Base-by-base conservation (phyloP, 2,888 invertebrate species). In the Pollenia angustigena region DNA sequence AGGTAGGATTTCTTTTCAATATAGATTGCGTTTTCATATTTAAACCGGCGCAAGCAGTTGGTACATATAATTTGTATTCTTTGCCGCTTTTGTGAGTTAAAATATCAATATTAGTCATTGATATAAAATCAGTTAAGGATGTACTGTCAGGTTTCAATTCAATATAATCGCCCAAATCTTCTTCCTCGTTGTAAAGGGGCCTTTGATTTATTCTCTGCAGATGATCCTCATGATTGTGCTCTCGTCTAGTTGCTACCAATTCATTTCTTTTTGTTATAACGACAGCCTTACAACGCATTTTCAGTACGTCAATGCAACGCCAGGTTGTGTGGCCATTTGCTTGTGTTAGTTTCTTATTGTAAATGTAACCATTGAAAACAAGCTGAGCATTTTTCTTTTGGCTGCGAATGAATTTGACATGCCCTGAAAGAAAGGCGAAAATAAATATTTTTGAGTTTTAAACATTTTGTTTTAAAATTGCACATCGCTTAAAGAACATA, bases 371-470 rank as follows among this genome's bases (percentile, higher is more conserved):
- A 64, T 92, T 91, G 89, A 91, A 93, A 16, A 94, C 94, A 44
- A 94, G 90, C 78, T 94, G 94, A 7, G 94, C 93, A 88, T 94
- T 94, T 88, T 94, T 93, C 90, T 94, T 93, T 85, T 93, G 93
- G 88, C 94, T 94, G 78, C 94, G 91, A 88, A 94, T 94, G 88
- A 93, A 94, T 85, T 92, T 91, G 54, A 94, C 91, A 85, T 88
- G 88, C 40, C 89, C 91, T 89, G 83, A 79, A 74, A 84, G 54
- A 46, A 82, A 81, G 32, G 16, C 8, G 69, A 64, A 44, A 44
- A 66, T 18, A 12, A 62, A 78, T 48, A 46, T 60, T 42, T 46
- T 48, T 14, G 6, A 11, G 0, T 12, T 60, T 18, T 48, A 16
- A 14, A 12, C 1, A 12, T 50, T 40, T 68, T 4, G 7, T 16